Percentiles rank a stretch among this genome's conserved stretches.
Conservation (phyloP, 1,140 invertebrate genomes). For the Caenorhabditis brenneri region DNA sequence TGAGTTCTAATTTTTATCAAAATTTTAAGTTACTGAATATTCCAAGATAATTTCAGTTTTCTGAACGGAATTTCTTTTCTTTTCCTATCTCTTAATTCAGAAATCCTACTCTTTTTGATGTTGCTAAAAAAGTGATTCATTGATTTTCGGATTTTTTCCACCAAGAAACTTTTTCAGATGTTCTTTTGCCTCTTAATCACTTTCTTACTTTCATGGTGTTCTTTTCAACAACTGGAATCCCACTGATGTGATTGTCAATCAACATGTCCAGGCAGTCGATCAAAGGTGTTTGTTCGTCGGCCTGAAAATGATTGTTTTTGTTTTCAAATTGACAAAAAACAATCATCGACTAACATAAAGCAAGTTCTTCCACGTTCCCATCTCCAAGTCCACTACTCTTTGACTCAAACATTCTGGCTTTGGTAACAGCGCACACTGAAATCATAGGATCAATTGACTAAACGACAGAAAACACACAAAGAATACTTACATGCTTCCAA, state of each 20-base stretch:
- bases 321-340: not conserved
- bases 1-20: not conserved
- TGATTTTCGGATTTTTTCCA: too few species aligned
- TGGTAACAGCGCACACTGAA: constrained; percentile 19
- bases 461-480: not conserved
- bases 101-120: too few species aligned
- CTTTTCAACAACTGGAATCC: constrained; percentile 34
- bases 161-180: too few species aligned
- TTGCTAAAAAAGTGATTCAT: too few species aligned
- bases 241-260: constrained; percentile 38
- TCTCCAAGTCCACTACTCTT: constrained; percentile 35
- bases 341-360: constrained; percentile 6
- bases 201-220: not conserved
- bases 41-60: too few species aligned
- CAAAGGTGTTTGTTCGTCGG: constrained; percentile 19
- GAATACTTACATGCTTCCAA: constrained; percentile 34
- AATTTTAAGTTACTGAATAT: too few species aligned
- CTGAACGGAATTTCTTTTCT: too few species aligned
- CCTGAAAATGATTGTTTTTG: not conserved
- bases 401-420: constrained; percentile 35
- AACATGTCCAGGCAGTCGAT: constrained; percentile 38
- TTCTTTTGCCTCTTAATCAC: not conserved
- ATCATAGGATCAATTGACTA: not conserved
- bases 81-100: too few species aligned
- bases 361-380: constrained; percentile 39